phyloP scores from a whole-genome alignment of 2,797 vertebrate species.

The Masticophis lateralis region DNA sequence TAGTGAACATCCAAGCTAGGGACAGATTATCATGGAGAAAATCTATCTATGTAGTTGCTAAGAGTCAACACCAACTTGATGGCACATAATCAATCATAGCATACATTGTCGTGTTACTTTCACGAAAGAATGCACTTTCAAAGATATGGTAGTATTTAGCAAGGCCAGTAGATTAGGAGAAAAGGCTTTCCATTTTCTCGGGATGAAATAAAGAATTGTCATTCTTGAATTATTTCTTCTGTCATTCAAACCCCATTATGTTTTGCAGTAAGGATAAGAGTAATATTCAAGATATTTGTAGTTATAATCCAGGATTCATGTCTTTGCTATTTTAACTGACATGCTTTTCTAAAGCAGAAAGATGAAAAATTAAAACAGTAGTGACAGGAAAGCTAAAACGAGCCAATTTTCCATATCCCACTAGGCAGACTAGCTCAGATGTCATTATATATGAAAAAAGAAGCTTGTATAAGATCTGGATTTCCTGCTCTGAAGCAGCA shows the following conservation, averaged over 20 bases:
- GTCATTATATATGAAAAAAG: conserved; percentile 55
- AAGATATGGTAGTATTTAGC: not conserved
- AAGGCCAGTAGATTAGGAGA: not conserved
- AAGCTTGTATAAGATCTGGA: conserved; percentile 51
- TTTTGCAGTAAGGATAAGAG: not conserved
- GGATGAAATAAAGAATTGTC: not conserved
- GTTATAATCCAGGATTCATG: conserved; percentile 12
- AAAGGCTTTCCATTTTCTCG: not conserved
- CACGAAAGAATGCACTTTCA: not conserved
- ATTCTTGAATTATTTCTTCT: not conserved
- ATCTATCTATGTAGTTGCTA: not conserved
- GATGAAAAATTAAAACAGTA: not conserved
- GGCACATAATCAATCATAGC: not conserved
- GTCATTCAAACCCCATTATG: not conserved
- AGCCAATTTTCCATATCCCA: conserved; percentile 47
- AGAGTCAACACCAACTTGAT: not conserved
- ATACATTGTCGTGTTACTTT: not conserved
- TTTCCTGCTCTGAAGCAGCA: conserved; percentile 25
- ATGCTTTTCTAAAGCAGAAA: conserved; percentile 26
- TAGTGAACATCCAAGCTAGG: not conserved
- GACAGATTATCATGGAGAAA: not conserved
- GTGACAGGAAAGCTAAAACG: conserved; percentile 52
- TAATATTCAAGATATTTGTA: conserved; percentile 5
- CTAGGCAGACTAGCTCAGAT: conserved; percentile 48
- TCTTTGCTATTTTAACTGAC: conserved; percentile 10